phyloP scores from a whole-genome alignment of 2,797 vertebrate species.

The Acipenser ruthenus region DNA sequence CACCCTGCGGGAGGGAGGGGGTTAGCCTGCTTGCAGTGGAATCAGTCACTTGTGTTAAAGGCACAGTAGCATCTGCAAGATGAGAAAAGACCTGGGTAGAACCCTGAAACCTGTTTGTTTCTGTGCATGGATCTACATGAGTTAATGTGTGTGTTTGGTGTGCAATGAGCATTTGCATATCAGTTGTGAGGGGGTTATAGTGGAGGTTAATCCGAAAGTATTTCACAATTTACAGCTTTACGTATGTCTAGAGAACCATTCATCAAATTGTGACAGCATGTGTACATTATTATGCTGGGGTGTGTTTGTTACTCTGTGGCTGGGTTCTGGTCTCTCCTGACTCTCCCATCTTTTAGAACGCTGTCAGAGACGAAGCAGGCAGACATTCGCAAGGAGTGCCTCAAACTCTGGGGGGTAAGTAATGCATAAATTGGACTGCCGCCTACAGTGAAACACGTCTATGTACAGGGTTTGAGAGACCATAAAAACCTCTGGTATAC shows the following conservation, averaged over 20 bases:
- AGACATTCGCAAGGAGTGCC: conserved; percentile 87
- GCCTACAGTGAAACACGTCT: too few species aligned
- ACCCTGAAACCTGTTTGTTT: neutral
- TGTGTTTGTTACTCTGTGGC: neutral
- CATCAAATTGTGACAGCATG: neutral
- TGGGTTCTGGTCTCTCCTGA: conserved; percentile 6
- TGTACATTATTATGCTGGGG: neutral
- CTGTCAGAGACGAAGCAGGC: conserved; percentile 81
- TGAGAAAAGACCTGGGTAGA: too few species aligned
- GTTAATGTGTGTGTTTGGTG: neutral
- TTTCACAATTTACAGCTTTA: too few species aligned
- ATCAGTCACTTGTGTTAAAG: too few species aligned
- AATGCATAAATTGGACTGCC: neutral
- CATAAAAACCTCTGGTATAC: too few species aligned
- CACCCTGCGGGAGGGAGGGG: too few species aligned
- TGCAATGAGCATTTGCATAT: too few species aligned
- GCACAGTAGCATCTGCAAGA: too few species aligned
- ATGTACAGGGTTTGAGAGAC: too few species aligned
- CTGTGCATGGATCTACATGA: neutral
- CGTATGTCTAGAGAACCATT: neutral
- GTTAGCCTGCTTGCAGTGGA: too few species aligned
- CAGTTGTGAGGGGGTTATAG: too few species aligned
- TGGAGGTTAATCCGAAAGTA: too few species aligned
- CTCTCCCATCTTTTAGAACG: conserved; percentile 46
- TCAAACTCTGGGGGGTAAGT: conserved; percentile 86